Base-by-base conservation (phyloP, 2,888 invertebrate genomes). In the Leucophenga maculata region DNA sequence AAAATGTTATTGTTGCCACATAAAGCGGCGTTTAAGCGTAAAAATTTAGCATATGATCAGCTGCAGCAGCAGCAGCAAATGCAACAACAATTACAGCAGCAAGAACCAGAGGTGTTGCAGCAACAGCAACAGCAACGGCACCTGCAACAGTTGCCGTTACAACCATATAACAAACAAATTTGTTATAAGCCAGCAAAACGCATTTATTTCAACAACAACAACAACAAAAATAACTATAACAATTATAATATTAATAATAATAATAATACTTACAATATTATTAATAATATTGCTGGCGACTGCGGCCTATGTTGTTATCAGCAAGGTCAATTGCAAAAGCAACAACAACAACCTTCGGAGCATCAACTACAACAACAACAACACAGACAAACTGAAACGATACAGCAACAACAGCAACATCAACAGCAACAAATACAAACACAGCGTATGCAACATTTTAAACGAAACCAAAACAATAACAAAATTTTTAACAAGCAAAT, bases 1-100 rank as follows among this genome's bases (percentile, higher is more conserved):
- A 14, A 57, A 26, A 14, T 31, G 22, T 55, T n/a, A 6, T 55
- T 31, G 32, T 31, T 32, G 31, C 0, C 14, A 1, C 26, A 31
- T 31, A 57, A 60, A 9, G 60, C 60, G 9, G 60, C 60, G 9
- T 18, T 6, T 44, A 60, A 60, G 18, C 60, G 39, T 44, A 60
- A 32, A 44, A 44, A 60, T 39, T 18, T 44, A 9, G 6, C 16
- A 4, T 13, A 18, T 44, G 60, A 60, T 6, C 44, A 60, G 16
- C 39, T 14, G 18, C 60, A 31, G 60, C 39, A 60, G 31, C 32
- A 59, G 31, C 60, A 60, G 9, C 60, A 31, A 6, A 39, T 39
- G 39, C 16, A 16, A 13, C 20, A 31, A 44, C 60, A n/a, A 22
- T 1, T 14, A 4, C 57, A 31, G 18, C 18, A 55, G 3, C n/a